phyloP scores from a whole-genome alignment of 2,113 vertebrate species.

The Sphaerodactylus townsendi region DNA sequence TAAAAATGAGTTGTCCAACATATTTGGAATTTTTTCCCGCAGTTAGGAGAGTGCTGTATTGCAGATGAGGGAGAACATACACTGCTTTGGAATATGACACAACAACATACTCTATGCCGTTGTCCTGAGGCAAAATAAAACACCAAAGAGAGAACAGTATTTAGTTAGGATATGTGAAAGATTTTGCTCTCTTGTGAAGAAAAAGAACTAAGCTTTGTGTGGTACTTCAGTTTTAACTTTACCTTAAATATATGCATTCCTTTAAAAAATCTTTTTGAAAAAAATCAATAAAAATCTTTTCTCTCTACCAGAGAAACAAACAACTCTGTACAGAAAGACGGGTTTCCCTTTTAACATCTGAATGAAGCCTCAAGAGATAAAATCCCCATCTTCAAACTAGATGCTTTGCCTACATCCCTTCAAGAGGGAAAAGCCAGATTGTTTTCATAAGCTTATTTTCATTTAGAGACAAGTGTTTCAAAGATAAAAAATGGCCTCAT shows the following conservation, averaged over 20 bases:
- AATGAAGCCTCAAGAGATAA: not conserved
- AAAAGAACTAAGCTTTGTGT: not conserved
- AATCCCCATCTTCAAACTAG: not conserved
- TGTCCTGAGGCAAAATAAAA: not conserved
- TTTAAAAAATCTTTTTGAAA: not conserved
- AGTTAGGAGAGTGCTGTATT: slow-evolving; percentile 21
- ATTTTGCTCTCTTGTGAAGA: not conserved
- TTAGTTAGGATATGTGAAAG: not conserved
- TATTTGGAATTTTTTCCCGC: slow-evolving; percentile 30
- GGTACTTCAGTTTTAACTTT: not conserved
- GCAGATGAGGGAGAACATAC: slow-evolving; percentile 19
- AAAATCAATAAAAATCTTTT: not conserved
- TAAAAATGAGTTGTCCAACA: slow-evolving; percentile 4
- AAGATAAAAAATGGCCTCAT: not conserved
- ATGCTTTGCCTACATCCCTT: not conserved
- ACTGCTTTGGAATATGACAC: not conserved
- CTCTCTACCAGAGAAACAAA: not conserved
- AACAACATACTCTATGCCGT: not conserved
- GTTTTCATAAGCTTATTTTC: slow-evolving; percentile 9
- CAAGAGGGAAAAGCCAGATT: not conserved
- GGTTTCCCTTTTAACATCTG: not conserved
- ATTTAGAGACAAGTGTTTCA: not conserved
- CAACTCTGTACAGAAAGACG: not conserved
- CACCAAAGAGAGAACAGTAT: not conserved
- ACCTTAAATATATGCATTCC: not conserved